A percentile compares a stretch with the other conserved stretches of the same genome.
Evolutionary conservation across 2,797 vertebrate genomes (phyloP).

Genomic region (Dicrostonyx torquatus): DNA sequence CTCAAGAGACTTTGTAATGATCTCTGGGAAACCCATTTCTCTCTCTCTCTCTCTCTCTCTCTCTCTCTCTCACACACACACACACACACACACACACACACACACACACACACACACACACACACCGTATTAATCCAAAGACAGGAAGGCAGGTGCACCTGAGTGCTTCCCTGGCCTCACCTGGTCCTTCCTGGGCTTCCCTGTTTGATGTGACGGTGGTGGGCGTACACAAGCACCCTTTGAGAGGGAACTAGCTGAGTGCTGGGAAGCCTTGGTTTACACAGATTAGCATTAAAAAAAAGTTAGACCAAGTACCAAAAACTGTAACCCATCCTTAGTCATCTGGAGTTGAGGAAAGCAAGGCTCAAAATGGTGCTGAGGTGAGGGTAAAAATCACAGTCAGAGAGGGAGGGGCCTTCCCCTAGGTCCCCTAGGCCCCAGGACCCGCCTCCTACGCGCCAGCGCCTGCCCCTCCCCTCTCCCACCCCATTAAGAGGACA

Average conservation of each 20-base stretch:
- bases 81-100: too few species aligned
- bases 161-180: not conserved
- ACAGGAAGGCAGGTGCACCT: not conserved
- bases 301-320: not conserved
- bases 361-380: not conserved
- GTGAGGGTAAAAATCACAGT: not conserved
- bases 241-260: not conserved
- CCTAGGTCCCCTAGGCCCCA: fast-evolving
- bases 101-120: too few species aligned
- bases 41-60: too few species aligned
- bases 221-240: not conserved
- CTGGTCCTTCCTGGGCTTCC: not conserved
- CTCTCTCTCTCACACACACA: too few species aligned
- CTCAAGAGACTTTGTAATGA: not conserved
- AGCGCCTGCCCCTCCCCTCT: not conserved
- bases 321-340: not conserved
- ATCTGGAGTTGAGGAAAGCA: not conserved
- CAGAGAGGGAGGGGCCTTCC: not conserved
- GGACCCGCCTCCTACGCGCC: not conserved
- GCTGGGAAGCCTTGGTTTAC: not conserved
- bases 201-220: not conserved
- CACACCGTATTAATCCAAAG: not conserved
- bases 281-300: not conserved
- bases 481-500: slow-evolving; percentile 57
- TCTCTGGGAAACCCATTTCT: not conserved